These are phyloP conservation scores for Hypomecis punctinalis DNA, from an alignment of 2,888 invertebrate genomes.

Conservation along the genomic window DNA sequence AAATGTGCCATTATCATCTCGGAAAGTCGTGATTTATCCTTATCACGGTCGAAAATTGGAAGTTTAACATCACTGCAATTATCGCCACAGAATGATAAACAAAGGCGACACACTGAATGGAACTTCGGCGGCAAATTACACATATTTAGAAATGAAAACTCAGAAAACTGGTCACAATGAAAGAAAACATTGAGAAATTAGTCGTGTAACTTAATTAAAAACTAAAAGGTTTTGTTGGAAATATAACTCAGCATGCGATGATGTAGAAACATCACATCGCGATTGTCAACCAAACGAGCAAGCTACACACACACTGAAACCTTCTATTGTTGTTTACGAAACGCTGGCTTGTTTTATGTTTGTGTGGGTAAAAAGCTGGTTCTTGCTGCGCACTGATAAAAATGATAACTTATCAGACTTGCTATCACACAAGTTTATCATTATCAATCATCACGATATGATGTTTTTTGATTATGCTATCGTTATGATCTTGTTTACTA, in stretches of 20 bases:
- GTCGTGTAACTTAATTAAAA: constrained; percentile 80
- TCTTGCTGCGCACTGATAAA: constrained; percentile 77
- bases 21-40: constrained; percentile 88
- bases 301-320: constrained; percentile 79
- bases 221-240: constrained; percentile 81
- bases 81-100: constrained; percentile 92
- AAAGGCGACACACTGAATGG: constrained; percentile 97
- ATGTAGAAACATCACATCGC: constrained; percentile 85
- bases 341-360: constrained; percentile 65
- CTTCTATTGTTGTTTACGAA: constrained; percentile 76
- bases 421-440: constrained; percentile 48
- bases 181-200: constrained; percentile 84
- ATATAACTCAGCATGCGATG: constrained; percentile 84
- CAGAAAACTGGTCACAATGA: constrained; percentile 80
- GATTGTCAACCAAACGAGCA: constrained; percentile 84
- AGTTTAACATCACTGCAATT: constrained; percentile 90
- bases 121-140: constrained; percentile 96
- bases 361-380: constrained; percentile 68
- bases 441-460: constrained; percentile 38
- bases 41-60: constrained; percentile 91
- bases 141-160: constrained; percentile 89
- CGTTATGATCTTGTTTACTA: not conserved
- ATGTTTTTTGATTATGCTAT: constrained; percentile 6
- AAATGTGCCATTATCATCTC: constrained; percentile 92
- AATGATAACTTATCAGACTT: constrained; percentile 78